Evolutionary conservation across 2,797 vertebrate species (phyloP), one percentile per base, ranked within the genome.

Genomic region (Gallinago stenura): DNA sequence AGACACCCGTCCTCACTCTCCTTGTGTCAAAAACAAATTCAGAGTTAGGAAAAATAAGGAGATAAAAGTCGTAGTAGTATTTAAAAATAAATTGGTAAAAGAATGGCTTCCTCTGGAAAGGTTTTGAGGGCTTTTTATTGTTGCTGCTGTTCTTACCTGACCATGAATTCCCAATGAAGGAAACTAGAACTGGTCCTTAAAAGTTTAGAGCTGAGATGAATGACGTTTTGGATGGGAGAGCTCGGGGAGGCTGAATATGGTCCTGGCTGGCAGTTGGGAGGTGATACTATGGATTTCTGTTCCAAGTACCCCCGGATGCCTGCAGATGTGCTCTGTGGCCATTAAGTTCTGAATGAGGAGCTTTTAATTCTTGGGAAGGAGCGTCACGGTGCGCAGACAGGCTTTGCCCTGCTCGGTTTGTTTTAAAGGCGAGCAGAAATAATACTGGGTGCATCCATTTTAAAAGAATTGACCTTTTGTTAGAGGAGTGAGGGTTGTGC

Each of bases 391-490:
- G 87, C 24, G 28, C 86, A 91, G 95, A 84, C 71, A 62, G 50
- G 73, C 68, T 83, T 88, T 95, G 87, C 82, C 87, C 89, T 70
- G 53, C 53, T 83, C n/a, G 51, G 66, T 89, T 92, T 89, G 73
- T 69, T 87, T 88, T 51, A 69, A 93, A 30, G 3, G 0, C 62
- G 90, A 78, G 69, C 72, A 60, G 88, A 89, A 96, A 95, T 90
- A 95, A 95, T 95, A 72, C 77, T 75, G 15, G 71, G 51, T 83
- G 83, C 33, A 14, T 96, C 69, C 53, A 33, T 96, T 98, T 95
- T 68, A 93, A 98, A 97, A 81, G 83, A 97, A 93, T 90, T 97
- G 97, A 97, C 95, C 95, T 97, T 97, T 96, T 88, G 72, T 96
- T 82, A 73, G 83, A 33, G 39, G 4, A 39, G 39, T 39, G 12